A percentile compares a stretch with the other conserved stretches of the same genome.
These are phyloP conservation scores for Polymixis flavicincta DNA, from an alignment of 2,888 invertebrate species.

Conservation along the genomic window DNA sequence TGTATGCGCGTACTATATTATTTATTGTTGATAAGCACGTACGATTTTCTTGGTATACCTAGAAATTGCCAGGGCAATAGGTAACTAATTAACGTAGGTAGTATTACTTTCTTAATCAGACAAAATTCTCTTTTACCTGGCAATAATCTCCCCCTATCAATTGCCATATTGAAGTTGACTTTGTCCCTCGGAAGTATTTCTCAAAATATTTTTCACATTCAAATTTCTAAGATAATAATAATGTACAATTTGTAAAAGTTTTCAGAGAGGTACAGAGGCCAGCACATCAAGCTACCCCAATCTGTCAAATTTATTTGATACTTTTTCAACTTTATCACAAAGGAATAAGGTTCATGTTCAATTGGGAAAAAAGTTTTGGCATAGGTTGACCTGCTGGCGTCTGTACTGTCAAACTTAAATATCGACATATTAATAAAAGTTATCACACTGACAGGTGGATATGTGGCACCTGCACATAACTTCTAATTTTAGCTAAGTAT, in stretches of 20 bases:
- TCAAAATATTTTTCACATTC: not conserved
- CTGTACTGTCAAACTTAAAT: not conserved
- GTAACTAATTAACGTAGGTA: too few species aligned
- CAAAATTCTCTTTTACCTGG: not conserved
- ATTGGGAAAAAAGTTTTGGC: too few species aligned
- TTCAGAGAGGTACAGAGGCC: not conserved
- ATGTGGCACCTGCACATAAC: slow-evolving; percentile 25
- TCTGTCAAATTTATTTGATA: too few species aligned
- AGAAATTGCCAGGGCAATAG: slow-evolving; percentile 5
- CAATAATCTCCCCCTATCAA: too few species aligned
- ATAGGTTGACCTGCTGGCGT: too few species aligned
- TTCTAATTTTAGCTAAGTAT: slow-evolving; percentile 20
- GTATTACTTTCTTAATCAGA: not conserved
- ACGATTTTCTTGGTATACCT: slow-evolving; percentile 6
- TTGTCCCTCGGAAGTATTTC: not conserved
- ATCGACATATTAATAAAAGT: slow-evolving; percentile 8
- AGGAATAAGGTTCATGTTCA: too few species aligned
- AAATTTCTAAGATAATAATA: not conserved
- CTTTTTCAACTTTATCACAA: too few species aligned
- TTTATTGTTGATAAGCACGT: slow-evolving; percentile 28
- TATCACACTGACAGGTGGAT: slow-evolving; percentile 5
- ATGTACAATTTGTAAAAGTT: not conserved
- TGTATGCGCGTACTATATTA: not conserved
- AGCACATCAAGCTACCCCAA: too few species aligned
- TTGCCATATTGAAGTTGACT: not conserved